Percentiles rank a stretch among this genome's conserved stretches.
These are phyloP conservation scores for Zalophus californianus DNA, from an alignment of 2,797 vertebrate genomes.

Conservation along the genomic window DNA sequence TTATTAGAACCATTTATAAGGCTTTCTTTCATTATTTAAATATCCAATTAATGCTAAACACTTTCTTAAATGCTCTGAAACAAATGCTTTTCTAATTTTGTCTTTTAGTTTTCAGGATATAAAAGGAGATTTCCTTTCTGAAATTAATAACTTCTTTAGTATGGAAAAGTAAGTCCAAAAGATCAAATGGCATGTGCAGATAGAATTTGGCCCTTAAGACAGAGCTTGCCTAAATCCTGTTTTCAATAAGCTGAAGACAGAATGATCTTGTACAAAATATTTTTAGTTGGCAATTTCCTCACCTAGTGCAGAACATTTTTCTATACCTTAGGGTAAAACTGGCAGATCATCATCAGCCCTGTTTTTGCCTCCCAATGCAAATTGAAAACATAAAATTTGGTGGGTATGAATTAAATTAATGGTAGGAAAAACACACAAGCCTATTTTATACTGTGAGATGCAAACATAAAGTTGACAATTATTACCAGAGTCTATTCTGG, in stretches of 20 bases:
- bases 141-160: constrained; percentile 61
- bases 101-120: constrained; percentile 5
- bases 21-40: neutral
- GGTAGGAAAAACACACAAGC: constrained; percentile 52
- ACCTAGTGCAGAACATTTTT: neutral
- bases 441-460: constrained; percentile 66
- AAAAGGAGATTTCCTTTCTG: constrained; percentile 45
- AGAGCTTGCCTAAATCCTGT: constrained; percentile 39
- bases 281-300: constrained; percentile 68
- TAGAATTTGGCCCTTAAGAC: neutral
- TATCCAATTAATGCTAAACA: neutral
- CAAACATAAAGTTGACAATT: constrained; percentile 65
- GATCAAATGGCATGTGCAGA: constrained; percentile 22
- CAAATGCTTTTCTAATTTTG: neutral
- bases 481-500: constrained; percentile 28
- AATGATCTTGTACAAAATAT: constrained; percentile 57
- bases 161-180: constrained; percentile 60
- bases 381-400: constrained; percentile 69
- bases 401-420: constrained; percentile 61
- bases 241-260: constrained; percentile 69
- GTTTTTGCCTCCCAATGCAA: constrained; percentile 64
- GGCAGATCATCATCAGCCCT: constrained; percentile 45
- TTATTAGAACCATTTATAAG: neutral
- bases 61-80: neutral
- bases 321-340: constrained; percentile 48